Evolutionary conservation across 2,113 vertebrate genomes (phyloP).

Genomic region (Canis aureus): DNA sequence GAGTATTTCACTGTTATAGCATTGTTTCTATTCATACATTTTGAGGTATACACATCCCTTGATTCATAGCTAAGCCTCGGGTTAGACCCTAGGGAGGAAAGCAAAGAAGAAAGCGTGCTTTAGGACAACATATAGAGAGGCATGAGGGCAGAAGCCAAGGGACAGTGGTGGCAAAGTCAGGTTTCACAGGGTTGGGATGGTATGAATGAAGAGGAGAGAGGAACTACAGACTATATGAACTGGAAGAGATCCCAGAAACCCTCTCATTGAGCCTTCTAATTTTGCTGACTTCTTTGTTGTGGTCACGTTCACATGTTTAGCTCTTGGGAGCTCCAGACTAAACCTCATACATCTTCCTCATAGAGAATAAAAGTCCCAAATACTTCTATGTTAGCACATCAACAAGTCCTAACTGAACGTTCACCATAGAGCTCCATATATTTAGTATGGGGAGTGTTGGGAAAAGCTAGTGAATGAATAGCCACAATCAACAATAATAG

Average conservation of each 20-base stretch:
- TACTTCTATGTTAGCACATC: background rate
- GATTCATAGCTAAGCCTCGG: background rate
- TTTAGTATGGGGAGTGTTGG: background rate
- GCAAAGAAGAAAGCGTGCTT: background rate
- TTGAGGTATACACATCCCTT: background rate
- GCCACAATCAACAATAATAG: background rate
- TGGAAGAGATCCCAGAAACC: background rate
- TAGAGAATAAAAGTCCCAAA: background rate
- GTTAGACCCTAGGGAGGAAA: background rate
- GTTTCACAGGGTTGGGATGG: background rate
- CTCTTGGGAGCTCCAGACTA: background rate
- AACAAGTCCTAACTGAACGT: background rate
- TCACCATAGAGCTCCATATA: background rate
- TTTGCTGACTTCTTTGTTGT: background rate
- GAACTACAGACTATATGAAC: background rate
- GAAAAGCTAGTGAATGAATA: background rate
- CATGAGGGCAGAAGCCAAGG: background rate
- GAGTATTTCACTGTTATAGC: background rate
- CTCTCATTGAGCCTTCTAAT: background rate
- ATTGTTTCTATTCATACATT: background rate
- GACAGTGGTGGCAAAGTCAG: background rate
- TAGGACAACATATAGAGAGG: background rate
- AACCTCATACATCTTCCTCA: no score
- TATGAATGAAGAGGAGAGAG: background rate
- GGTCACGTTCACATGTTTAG: background rate